Conservation (phyloP, 35 echinoderm and acorn worm species). For the Lytechinus variegatus region DNA sequence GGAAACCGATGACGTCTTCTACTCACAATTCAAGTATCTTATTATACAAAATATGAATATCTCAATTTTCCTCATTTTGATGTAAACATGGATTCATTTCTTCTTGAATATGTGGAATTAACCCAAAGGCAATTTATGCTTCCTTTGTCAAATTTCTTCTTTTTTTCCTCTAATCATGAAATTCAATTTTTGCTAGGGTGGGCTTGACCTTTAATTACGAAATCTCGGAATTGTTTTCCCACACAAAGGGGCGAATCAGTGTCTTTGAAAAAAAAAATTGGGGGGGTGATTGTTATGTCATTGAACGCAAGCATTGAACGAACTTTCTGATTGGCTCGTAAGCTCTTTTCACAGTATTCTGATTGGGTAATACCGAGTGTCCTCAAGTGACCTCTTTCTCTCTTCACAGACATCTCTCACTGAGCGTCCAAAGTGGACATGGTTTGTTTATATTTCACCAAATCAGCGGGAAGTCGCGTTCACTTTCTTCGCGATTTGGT, state of each 20-base stretch:
- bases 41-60: no score
- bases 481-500: slow-evolving; percentile 11
- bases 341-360: not conserved
- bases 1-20: no score
- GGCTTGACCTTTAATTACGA: no score
- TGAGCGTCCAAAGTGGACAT: slow-evolving; percentile 19
- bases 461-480: slow-evolving; percentile 25
- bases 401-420: slow-evolving; percentile 21
- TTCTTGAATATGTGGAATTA: no score
- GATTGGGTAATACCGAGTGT: not conserved
- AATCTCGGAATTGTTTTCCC: not conserved
- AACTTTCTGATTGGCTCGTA: not conserved
- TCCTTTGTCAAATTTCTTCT: no score
- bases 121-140: no score
- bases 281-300: not conserved
- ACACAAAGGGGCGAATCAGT: not conserved
- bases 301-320: not conserved
- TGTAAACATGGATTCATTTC: no score
- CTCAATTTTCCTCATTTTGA: no score
- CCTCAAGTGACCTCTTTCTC: slow-evolving; percentile 29
- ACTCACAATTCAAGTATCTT: no score
- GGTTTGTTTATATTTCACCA: slow-evolving; percentile 35
- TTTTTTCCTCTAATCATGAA: no score
- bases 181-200: no score
- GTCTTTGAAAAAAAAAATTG: not conserved